A percentile compares a stretch with the other conserved stretches of the same genome.
Conservation (phyloP, 2,888 invertebrate species). For the Bimastos eiseni region DNA sequence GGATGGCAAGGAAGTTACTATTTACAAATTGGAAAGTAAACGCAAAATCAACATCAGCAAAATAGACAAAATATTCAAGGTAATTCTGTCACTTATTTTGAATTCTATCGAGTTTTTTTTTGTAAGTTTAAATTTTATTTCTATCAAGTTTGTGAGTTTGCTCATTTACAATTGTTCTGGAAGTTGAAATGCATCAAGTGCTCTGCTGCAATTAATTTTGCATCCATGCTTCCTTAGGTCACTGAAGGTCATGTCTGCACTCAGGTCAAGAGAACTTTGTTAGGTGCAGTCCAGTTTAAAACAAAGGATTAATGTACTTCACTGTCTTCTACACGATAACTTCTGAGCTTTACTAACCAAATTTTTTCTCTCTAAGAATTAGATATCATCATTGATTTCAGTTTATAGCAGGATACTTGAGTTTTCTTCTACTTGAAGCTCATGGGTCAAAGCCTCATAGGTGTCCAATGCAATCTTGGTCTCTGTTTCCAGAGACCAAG, state of each 20-base stretch:
- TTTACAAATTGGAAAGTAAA: conserved; percentile 93
- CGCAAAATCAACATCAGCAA: conserved; percentile 89
- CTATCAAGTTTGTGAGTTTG: not conserved
- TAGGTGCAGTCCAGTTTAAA: not conserved
- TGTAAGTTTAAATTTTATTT: not conserved
- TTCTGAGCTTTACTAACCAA: not conserved
- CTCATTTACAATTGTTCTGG: not conserved
- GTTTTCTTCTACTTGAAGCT: too few species aligned
- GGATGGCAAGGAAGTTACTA: conserved; percentile 70
- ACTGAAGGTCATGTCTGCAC: not conserved
- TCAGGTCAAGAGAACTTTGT: not conserved
- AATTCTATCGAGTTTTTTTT: too few species aligned
- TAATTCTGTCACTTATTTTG: conserved; percentile 55
- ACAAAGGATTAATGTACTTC: not conserved
- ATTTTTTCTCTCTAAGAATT: not conserved
- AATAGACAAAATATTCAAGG: conserved; percentile 95
- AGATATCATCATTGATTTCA: not conserved
- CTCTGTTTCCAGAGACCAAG: not conserved
- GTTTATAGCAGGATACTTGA: too few species aligned
- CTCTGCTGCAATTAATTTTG: not conserved
- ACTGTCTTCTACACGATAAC: not conserved
- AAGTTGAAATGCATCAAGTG: not conserved
- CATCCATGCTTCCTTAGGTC: not conserved
- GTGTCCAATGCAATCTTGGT: not conserved
- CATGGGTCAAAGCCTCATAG: too few species aligned